Percentiles rank a stretch among this genome's conserved stretches.
Evolutionary conservation across 2,113 vertebrate genomes (phyloP).

Genomic region (Symphodus melops): DNA sequence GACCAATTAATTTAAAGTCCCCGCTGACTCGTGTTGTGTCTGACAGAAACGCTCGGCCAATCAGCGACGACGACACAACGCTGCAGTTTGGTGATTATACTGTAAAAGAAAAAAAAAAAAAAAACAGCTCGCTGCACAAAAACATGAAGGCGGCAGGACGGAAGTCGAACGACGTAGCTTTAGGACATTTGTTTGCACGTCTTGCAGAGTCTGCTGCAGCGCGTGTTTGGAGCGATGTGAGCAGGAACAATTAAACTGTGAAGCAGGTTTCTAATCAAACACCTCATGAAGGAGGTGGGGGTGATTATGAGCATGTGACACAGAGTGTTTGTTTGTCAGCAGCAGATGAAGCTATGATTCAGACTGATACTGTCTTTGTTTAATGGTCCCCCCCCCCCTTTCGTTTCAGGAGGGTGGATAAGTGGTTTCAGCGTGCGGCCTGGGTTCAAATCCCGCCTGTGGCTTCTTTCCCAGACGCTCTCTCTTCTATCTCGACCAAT

Average conservation of each 20-base stretch:
- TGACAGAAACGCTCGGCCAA: not conserved
- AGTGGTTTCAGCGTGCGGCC: no score
- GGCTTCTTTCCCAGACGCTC: no score
- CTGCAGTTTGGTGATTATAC: no score
- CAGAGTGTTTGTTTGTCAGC: not conserved
- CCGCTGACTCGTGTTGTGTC: not conserved
- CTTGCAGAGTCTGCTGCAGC: not conserved
- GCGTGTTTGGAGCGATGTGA: not conserved
- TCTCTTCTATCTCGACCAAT: no score
- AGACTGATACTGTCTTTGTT: not conserved
- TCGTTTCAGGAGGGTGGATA: no score
- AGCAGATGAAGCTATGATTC: not conserved
- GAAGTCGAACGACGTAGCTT: no score
- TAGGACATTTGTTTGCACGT: no score
- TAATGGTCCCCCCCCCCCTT: no score
- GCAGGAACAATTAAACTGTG: not conserved
- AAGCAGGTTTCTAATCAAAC: constrained; percentile 22
- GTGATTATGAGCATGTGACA: not conserved
- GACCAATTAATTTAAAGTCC: not conserved
- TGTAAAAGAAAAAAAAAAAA: no score
- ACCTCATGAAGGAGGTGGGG: constrained; percentile 11
- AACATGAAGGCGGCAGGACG: no score
- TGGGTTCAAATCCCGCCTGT: no score
- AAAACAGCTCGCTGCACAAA: not conserved
- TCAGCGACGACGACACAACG: no score